phyloP scores from a whole-genome alignment of 2,113 vertebrate species.

The Myrmecobius fasciatus region DNA sequence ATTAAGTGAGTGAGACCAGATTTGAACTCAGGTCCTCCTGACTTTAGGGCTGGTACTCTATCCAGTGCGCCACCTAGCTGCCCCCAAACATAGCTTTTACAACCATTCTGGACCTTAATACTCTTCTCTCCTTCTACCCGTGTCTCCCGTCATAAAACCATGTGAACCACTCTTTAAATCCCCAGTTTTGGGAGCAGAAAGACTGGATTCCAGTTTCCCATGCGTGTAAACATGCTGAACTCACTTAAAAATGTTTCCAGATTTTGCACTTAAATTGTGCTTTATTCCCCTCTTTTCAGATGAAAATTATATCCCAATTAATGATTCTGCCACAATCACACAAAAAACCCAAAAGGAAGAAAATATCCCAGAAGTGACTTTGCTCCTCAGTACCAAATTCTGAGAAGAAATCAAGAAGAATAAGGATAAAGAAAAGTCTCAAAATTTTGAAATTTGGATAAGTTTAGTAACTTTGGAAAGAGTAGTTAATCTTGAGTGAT shows the following conservation, averaged over 20 bases:
- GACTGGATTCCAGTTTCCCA: not conserved
- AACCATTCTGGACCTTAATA: not conserved
- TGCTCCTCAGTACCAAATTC: not conserved
- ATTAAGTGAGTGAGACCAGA: too few relatives aligned
- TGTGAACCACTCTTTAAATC: not conserved
- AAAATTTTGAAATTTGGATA: too few relatives aligned
- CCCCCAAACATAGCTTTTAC: not conserved
- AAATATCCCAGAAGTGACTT: not conserved
- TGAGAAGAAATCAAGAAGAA: not conserved
- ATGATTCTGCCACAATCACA: not conserved
- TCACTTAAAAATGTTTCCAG: not conserved
- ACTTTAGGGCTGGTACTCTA: too few relatives aligned
- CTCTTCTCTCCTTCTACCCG: not conserved
- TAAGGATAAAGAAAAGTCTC: not conserved
- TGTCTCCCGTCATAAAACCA: not conserved
- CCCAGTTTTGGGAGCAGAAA: not conserved
- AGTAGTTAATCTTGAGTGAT: not conserved
- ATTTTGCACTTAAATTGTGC: not conserved
- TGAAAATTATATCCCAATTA: not conserved
- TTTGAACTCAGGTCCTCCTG: too few relatives aligned
- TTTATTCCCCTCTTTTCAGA: not conserved
- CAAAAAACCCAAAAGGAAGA: not conserved
- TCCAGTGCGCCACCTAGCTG: too few relatives aligned
- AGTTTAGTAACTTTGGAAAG: too few relatives aligned
- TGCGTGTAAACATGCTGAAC: not conserved